Base-by-base conservation (phyloP, 1,140 invertebrate species). In the Cherax quadricarinatus region DNA sequence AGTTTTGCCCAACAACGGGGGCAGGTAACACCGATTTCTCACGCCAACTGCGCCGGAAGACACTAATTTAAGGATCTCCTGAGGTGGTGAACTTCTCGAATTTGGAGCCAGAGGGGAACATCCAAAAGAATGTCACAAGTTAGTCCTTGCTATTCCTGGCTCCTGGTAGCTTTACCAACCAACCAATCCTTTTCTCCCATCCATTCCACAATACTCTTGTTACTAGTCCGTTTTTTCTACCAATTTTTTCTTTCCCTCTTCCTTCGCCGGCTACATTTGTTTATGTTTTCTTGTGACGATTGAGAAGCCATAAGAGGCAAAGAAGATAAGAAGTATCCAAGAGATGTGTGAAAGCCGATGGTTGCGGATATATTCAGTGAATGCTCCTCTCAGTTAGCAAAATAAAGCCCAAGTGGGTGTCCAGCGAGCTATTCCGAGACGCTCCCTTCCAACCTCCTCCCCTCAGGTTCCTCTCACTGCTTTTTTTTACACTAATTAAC, bases 1-100 rank as follows among this genome's bases (percentile, higher is more conserved):
- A 91, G 41, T 82, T 91, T 86, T 84, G 84, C 90, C 90, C 51
- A 78, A 62, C 73, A 90, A 81, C 81, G 90, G 89, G 90, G 90
- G 90, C 75, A 91, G 90, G 90, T 91, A 91, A 91, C 90, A 91
- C 90, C 90, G 90, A 91, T 91, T 87, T 91, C 90, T 91, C 66
- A 91, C 90, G 90, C 85, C 85, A 86, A 51, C 30, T 48, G 5
- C n/a, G 70, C 78, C 75, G 86, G 86, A 81, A 81, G 57, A 88
- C 86, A 81, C 6, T 88, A 66, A 66, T 88, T 88, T 88, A 88
- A 80, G 86, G 88, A 84, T 78, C 82, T 90, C 88, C 88, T 90
- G 82, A 84, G 88, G 82, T 79, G 81, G 82, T 90, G 48, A 83
- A 75, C 82, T 84, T 83, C 88, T 84, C 57, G 82, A 84, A 90